Evolutionary conservation across 53 echinoderm and acorn worm genomes (phyloP).

Genomic region (Crossaster papposus): DNA sequence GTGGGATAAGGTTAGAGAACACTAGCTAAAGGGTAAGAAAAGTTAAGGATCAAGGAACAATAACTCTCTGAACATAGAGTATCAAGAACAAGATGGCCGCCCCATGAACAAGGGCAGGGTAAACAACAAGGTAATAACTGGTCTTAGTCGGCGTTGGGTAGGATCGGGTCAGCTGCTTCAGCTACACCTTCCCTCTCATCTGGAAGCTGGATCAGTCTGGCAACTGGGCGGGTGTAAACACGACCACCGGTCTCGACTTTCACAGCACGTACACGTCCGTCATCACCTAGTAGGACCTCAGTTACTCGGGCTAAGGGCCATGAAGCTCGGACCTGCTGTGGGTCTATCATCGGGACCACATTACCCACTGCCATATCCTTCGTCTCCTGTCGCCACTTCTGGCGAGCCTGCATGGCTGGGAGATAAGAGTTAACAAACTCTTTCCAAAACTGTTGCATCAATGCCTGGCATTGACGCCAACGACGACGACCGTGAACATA

Average conservation of each 20-base stretch:
- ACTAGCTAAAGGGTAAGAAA: background rate
- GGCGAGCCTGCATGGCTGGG: slow-evolving; percentile 33
- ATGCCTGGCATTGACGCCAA: slow-evolving; percentile 21
- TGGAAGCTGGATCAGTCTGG: slow-evolving; percentile 20
- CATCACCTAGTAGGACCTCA: too few relatives aligned
- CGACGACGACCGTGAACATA: slow-evolving; percentile 26
- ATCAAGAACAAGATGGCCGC: background rate
- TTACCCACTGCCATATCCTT: slow-evolving; percentile 28
- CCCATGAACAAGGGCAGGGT: background rate
- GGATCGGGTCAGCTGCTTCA: background rate
- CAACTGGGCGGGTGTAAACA: slow-evolving; percentile 22
- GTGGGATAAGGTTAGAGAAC: background rate
- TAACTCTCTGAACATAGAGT: background rate
- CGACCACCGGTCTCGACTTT: background rate
- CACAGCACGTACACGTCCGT: too few relatives aligned
- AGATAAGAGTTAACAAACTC: slow-evolving; percentile 36
- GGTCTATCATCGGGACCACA: slow-evolving; percentile 32
- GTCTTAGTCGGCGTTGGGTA: background rate
- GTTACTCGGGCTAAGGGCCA: slow-evolving; percentile 7
- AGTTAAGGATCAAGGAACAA: background rate
- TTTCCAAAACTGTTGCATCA: slow-evolving; percentile 40
- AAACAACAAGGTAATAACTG: background rate
- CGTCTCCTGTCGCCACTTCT: slow-evolving; percentile 24
- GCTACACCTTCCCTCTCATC: background rate
- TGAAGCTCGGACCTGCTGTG: too few relatives aligned